Percentiles rank a stretch among this genome's conserved stretches.
Evolutionary conservation across 2,888 invertebrate genomes (phyloP).

Genomic region (Uloborus plumipes): DNA sequence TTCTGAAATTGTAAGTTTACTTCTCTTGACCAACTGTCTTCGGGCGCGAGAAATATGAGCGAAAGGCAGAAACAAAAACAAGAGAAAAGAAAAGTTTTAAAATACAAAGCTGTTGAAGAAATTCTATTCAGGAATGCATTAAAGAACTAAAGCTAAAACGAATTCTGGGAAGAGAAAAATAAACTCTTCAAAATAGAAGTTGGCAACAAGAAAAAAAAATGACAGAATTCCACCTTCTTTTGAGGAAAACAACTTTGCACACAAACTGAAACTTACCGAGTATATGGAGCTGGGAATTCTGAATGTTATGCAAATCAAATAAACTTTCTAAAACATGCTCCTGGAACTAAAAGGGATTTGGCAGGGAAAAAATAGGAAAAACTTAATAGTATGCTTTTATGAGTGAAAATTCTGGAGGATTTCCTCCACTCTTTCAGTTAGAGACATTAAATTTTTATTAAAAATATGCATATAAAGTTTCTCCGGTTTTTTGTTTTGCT

Average conservation of each 20-base stretch:
- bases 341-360: no score
- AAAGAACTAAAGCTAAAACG: background rate
- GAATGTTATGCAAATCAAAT: no score
- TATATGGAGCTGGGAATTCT: no score
- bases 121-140: conserved; percentile 8
- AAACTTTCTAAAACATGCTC: no score
- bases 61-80: background rate
- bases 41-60: background rate
- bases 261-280: no score
- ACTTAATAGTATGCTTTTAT: no score
- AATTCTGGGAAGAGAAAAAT: conserved; percentile 3
- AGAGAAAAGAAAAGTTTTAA: background rate
- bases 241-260: no score
- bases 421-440: background rate
- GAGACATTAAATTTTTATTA: background rate
- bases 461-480: background rate
- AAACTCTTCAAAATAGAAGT: background rate
- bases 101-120: conserved; percentile 5
- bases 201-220: background rate
- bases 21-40: no score
- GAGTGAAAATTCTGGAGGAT: background rate
- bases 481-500: no score
- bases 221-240: background rate
- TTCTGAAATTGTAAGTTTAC: no score
- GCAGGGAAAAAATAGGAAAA: no score